Conservation (phyloP, 2,113 vertebrate genomes). For the Hymenochirus boettgeri region DNA sequence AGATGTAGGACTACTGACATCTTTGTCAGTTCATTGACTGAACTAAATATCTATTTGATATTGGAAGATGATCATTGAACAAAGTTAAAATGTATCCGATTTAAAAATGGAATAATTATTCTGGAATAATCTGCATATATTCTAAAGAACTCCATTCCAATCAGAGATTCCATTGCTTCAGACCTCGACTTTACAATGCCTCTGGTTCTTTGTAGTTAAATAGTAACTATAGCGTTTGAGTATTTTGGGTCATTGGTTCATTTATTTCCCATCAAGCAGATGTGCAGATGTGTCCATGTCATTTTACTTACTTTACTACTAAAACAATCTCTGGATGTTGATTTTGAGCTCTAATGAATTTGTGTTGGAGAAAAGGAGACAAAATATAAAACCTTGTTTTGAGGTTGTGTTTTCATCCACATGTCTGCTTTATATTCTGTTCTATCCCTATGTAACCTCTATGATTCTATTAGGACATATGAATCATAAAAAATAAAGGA, state of each 20-base stretch:
- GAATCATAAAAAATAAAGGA: not conserved
- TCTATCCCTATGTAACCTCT: conserved; percentile 15
- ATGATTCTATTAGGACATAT: not conserved
- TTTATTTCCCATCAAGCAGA: not conserved
- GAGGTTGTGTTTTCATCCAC: not conserved
- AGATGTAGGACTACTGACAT: too few species aligned
- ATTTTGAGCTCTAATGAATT: not conserved
- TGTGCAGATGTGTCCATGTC: not conserved
- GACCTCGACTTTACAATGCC: too few species aligned
- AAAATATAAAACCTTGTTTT: not conserved
- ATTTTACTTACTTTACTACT: not conserved
- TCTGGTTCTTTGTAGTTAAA: too few species aligned
- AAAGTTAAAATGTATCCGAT: too few species aligned
- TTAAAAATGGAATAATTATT: too few species aligned
- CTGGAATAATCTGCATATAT: too few species aligned
- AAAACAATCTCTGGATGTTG: not conserved
- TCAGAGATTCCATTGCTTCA: too few species aligned
- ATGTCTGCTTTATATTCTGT: conserved; percentile 12
- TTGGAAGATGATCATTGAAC: too few species aligned
- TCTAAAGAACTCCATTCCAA: too few species aligned
- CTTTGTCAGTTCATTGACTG: too few species aligned
- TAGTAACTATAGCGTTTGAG: too few species aligned
- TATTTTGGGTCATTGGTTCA: not conserved
- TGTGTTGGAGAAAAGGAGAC: not conserved
- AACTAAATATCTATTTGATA: too few species aligned